Conservation (phyloP, 1,140 invertebrate species). For the Cydia fagiglandana region DNA sequence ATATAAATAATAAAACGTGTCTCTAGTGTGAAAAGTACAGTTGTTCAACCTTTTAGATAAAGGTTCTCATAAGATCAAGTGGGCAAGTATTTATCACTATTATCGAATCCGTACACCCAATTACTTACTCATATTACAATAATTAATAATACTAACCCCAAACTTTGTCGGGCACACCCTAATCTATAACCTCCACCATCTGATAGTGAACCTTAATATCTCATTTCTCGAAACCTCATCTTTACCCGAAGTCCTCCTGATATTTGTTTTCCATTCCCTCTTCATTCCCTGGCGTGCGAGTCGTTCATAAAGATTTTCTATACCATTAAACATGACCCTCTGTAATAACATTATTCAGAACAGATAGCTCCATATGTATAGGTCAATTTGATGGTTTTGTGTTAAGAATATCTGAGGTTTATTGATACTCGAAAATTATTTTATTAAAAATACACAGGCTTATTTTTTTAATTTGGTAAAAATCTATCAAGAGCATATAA, state of each 20-base stretch:
- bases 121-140: slow-evolving; percentile 5
- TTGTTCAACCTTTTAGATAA: not conserved
- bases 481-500: not conserved
- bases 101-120: not conserved
- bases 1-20: too few species aligned
- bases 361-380: slow-evolving; percentile 45
- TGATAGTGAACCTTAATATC: slow-evolving; percentile 32
- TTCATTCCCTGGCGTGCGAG: slow-evolving; percentile 48
- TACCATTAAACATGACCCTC: slow-evolving; percentile 58
- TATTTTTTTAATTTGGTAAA: not conserved
- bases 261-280: slow-evolving; percentile 59
- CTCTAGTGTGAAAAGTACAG: not conserved
- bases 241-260: slow-evolving; percentile 10
- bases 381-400: not conserved
- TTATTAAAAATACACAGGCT: not conserved
- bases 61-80: not conserved
- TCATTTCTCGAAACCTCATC: slow-evolving; percentile 24
- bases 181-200: slow-evolving; percentile 17
- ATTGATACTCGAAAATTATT: not conserved
- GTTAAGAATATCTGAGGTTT: not conserved
- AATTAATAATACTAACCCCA: slow-evolving; percentile 5
- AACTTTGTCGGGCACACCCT: not conserved
- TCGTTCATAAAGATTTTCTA: slow-evolving; percentile 67
- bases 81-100: not conserved
- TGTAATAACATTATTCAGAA: slow-evolving; percentile 63